Evolutionary conservation across 2,888 invertebrate species (phyloP).

Genomic region (Patella caerulea): DNA sequence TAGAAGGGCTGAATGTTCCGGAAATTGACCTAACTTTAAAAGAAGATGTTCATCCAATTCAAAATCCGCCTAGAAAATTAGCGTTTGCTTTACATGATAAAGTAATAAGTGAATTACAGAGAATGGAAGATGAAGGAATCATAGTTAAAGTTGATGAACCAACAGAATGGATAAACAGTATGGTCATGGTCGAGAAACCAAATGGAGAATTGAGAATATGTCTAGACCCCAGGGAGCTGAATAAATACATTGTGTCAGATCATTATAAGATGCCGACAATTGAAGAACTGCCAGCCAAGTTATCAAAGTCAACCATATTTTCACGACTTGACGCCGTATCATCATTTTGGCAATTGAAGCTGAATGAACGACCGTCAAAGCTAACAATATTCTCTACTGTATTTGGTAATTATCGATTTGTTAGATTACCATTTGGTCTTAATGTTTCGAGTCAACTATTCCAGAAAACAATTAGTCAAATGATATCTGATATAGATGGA

Average conservation of each 20-base stretch:
- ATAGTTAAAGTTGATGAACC: too few species aligned
- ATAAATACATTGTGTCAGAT: too few species aligned
- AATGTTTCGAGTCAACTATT: not conserved
- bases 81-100: not conserved
- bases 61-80: not conserved
- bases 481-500: not conserved
- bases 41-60: not conserved
- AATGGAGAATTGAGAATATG: too few species aligned
- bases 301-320: not conserved
- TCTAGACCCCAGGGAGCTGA: too few species aligned
- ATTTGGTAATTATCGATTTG: constrained; percentile 3
- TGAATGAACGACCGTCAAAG: too few species aligned
- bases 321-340: not conserved
- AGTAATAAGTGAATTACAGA: not conserved
- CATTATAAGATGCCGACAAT: too few species aligned
- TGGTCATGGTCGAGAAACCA: too few species aligned
- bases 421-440: not conserved
- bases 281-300: too few species aligned
- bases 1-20: too few species aligned
- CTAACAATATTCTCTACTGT: not conserved
- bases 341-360: not conserved
- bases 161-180: too few species aligned
- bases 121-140: not conserved
- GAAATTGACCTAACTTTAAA: not conserved
- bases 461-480: not conserved